phyloP scores from a whole-genome alignment of 2,797 vertebrate species.

The Silurus lanzhouensis region DNA sequence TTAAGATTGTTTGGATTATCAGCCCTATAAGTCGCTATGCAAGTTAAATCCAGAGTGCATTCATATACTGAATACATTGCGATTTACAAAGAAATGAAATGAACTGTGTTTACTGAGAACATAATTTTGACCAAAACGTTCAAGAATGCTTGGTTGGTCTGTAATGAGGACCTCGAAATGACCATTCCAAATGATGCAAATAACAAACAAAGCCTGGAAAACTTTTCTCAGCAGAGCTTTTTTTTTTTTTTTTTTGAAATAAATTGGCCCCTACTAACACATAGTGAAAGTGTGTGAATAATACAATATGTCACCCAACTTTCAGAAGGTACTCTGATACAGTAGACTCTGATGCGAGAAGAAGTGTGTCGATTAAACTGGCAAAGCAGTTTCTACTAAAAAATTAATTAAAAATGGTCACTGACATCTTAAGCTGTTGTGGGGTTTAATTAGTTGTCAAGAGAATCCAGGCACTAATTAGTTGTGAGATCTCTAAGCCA shows the following conservation, averaged over 20 bases:
- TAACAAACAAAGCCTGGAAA: not conserved
- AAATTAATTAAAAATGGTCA: constrained; percentile 4
- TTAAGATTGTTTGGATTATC: not conserved
- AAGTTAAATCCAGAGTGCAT: not conserved
- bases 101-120: not conserved
- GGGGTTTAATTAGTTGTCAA: constrained; percentile 28
- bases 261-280: not conserved
- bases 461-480: constrained; percentile 39
- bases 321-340: not conserved
- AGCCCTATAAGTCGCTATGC: not conserved
- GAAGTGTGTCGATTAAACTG: not conserved
- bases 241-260: too few relatives aligned
- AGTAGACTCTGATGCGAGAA: not conserved
- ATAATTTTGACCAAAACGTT: not conserved
- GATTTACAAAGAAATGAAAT: too few relatives aligned
- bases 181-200: not conserved
- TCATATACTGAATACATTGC: not conserved
- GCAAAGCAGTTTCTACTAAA: constrained; percentile 19
- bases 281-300: not conserved
- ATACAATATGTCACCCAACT: not conserved
- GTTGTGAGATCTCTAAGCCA: constrained; percentile 12
- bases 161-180: not conserved
- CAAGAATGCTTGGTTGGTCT: not conserved
- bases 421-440: constrained; percentile 27
- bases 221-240: not conserved